Evolutionary conservation across 2,113 vertebrate genomes (phyloP).

Genomic region (Trachemys scripta): DNA sequence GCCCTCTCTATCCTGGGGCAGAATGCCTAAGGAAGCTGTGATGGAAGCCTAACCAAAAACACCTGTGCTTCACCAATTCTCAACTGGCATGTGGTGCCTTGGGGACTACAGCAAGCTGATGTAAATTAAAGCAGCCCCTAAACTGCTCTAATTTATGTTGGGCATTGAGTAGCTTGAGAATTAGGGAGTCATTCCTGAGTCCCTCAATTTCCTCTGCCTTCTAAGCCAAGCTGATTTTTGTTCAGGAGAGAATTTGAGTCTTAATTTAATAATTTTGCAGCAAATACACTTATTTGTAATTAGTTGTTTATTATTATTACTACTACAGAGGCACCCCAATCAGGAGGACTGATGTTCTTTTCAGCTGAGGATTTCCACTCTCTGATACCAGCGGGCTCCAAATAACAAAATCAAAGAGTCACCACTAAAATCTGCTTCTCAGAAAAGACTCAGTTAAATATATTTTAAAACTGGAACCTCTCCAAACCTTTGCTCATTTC

Average conservation of each 20-base stretch:
- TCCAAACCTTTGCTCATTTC: background rate
- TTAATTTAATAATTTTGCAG: background rate
- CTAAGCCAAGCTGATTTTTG: background rate
- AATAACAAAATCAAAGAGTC: background rate
- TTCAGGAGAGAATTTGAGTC: background rate
- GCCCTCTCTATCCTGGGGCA: background rate
- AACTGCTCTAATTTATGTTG: background rate
- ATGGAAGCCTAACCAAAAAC: background rate
- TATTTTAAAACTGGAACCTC: background rate
- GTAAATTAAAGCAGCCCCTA: background rate
- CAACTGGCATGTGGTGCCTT: background rate
- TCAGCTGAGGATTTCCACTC: background rate
- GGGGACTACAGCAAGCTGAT: background rate
- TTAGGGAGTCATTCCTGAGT: background rate
- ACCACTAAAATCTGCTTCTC: background rate
- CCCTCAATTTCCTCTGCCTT: background rate
- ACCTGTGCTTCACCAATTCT: fast-evolving
- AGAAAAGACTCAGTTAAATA: background rate
- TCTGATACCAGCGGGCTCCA: background rate
- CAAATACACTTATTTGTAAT: background rate
- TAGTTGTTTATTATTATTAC: background rate
- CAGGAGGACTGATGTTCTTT: fast-evolving
- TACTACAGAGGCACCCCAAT: background rate
- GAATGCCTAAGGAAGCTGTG: background rate
- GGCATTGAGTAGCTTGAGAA: constrained; percentile 12